Percentiles rank a stretch among this genome's conserved stretches.
Conservation (phyloP, 2,797 vertebrate species). For the Artibeus lituratus region DNA sequence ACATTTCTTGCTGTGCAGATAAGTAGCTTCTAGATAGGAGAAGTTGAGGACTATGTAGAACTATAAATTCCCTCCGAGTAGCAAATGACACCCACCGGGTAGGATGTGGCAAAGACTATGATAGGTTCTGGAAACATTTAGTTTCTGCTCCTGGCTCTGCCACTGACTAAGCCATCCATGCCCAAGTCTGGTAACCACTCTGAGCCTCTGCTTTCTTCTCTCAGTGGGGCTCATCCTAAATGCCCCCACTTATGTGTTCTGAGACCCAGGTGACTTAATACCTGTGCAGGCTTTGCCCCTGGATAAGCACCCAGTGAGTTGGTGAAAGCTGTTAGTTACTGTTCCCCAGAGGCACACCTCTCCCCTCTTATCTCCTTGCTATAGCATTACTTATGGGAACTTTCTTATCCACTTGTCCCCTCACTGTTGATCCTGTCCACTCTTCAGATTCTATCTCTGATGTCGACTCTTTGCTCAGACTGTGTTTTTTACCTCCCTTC, state of each 20-base stretch:
- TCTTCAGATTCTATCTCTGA: background rate
- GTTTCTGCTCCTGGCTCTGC: background rate
- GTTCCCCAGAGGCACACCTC: background rate
- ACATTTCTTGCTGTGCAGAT: background rate
- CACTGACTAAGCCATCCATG: background rate
- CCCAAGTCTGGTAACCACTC: background rate
- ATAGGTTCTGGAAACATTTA: background rate
- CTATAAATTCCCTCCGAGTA: background rate
- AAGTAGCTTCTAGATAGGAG: background rate
- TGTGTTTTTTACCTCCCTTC: background rate
- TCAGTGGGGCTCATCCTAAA: background rate
- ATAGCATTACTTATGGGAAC: background rate
- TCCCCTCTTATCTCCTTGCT: no score
- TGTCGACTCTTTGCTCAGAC: background rate
- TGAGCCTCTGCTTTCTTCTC: background rate
- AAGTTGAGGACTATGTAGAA: background rate
- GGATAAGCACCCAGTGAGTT: background rate
- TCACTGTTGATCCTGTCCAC: background rate
- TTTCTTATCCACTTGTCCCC: background rate
- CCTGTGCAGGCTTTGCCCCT: background rate
- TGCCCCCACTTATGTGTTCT: no score
- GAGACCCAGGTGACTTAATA: background rate
- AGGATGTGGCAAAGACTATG: background rate
- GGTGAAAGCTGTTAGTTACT: background rate
- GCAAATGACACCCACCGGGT: no score